phyloP scores from a whole-genome alignment of 2,113 vertebrate genomes.

The Oncorhynchus tshawytscha region DNA sequence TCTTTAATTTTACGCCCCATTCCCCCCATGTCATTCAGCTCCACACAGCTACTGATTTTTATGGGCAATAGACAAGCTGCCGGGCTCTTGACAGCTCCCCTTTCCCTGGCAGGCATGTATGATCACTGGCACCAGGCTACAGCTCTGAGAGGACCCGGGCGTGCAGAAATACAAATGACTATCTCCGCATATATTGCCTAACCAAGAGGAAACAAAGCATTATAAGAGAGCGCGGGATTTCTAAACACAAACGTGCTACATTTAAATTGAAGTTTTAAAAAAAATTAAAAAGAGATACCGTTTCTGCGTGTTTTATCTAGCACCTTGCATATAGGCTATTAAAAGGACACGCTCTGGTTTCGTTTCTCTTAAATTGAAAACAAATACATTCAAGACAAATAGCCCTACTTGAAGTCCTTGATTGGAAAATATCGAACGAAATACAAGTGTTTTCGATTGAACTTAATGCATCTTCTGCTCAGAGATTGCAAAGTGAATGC shows the following conservation, averaged over 20 bases:
- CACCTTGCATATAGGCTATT: not conserved
- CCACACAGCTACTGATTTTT: constrained; percentile 74
- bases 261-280: not conserved
- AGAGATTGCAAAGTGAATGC: not conserved
- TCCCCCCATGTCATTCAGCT: constrained; percentile 95
- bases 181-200: constrained; percentile 9
- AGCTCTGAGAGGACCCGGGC: constrained; percentile 47
- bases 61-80: constrained; percentile 81
- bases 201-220: not conserved
- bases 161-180: constrained; percentile 52
- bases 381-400: not conserved
- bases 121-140: constrained; percentile 48
- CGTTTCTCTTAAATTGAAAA: not conserved
- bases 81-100: constrained; percentile 54
- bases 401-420: not conserved
- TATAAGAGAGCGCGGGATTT: not conserved
- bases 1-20: constrained; percentile 99
- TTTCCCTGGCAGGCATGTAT: constrained; percentile 62
- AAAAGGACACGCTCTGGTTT: not conserved
- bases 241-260: not conserved
- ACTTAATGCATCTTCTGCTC: not conserved
- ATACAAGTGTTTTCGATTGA: not conserved
- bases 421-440: not conserved
- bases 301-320: not conserved
- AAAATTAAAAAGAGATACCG: not conserved